Evolutionary conservation across 2,888 invertebrate species (phyloP).

Genomic region (Drosophila histrio): DNA sequence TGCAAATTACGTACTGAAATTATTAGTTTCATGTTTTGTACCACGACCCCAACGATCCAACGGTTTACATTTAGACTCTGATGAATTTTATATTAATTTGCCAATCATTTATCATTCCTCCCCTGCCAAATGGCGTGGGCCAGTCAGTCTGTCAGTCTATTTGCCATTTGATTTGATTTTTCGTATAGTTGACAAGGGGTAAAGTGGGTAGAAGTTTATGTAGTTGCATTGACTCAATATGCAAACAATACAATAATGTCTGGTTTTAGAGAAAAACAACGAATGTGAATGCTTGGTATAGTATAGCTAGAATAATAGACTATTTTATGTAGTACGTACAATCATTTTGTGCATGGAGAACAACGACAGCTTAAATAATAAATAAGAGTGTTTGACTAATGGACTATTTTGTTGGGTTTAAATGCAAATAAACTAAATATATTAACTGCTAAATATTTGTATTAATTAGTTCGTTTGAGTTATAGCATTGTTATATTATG

Average conservation of each 20-base stretch:
- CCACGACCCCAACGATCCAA: conserved; percentile 19
- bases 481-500: no score
- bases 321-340: no score
- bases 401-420: neutral
- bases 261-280: neutral
- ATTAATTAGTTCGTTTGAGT: no score
- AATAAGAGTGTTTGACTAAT: neutral
- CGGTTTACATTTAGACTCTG: conserved; percentile 17
- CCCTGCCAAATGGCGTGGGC: neutral
- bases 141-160: neutral
- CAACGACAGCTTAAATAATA: neutral
- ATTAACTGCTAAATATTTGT: no score
- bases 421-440: no score
- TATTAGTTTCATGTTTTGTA: conserved; percentile 68
- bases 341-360: no score
- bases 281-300: neutral
- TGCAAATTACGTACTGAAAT: conserved; percentile 71
- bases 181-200: neutral
- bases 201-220: neutral
- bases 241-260: neutral
- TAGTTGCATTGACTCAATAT: neutral
- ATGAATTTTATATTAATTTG: conserved; percentile 71
- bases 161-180: conserved; percentile 6
- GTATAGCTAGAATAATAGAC: neutral
- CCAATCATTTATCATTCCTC: conserved; percentile 65